Evolutionary conservation across 2,888 invertebrate species (phyloP).

Genomic region (Dione vanillae): DNA sequence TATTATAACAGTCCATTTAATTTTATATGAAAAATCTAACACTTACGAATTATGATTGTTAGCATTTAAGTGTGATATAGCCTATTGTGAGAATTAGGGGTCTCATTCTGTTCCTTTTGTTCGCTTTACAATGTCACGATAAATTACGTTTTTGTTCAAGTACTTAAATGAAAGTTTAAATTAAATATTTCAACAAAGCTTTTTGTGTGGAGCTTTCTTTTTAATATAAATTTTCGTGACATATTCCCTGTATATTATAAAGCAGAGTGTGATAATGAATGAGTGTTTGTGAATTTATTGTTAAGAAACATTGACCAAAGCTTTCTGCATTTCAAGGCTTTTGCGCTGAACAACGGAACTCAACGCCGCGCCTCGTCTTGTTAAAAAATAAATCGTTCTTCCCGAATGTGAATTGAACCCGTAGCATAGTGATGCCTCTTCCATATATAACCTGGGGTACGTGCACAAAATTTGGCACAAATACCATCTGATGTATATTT

Average conservation of each 20-base stretch:
- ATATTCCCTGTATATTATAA: not conserved
- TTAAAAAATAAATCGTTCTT: not conserved
- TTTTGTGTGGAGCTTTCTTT: not conserved
- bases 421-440: not conserved
- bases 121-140: not conserved
- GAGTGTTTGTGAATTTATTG: no score
- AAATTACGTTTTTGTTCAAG: slow-evolving; percentile 22
- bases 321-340: no score
- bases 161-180: slow-evolving; percentile 21
- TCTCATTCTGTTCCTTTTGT: slow-evolving; percentile 20
- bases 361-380: not conserved
- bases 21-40: slow-evolving; percentile 9
- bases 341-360: not conserved
- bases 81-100: slow-evolving; percentile 21
- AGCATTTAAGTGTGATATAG: slow-evolving; percentile 10
- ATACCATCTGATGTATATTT: no score
- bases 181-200: not conserved
- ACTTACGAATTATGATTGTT: slow-evolving; percentile 13
- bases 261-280: no score
- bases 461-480: no score
- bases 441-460: no score
- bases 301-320: no score
- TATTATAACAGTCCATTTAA: no score
- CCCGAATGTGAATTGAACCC: not conserved
- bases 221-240: no score